phyloP scores from a whole-genome alignment of 2,113 vertebrate species.

The Sebastes schlegelii region DNA sequence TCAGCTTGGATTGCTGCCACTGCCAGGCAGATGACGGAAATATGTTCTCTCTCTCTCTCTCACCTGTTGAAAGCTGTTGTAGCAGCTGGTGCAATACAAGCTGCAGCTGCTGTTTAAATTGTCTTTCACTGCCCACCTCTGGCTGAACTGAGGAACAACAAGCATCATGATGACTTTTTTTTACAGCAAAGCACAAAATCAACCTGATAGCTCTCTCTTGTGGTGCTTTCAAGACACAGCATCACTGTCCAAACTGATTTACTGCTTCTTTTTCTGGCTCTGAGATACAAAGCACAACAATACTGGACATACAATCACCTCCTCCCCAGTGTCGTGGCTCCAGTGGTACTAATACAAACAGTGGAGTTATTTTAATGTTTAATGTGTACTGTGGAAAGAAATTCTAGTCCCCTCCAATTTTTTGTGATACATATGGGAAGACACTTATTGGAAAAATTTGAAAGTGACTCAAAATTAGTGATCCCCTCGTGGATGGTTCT shows the following conservation, averaged over 20 bases:
- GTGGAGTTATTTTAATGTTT: neutral
- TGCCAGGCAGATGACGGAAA: neutral
- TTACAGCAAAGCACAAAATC: neutral
- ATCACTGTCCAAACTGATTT: neutral
- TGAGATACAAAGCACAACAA: neutral
- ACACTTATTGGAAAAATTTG: neutral
- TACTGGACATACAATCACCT: neutral
- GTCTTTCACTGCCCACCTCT: constrained; percentile 54
- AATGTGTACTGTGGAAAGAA: neutral
- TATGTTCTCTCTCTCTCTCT: neutral
- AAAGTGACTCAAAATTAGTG: neutral
- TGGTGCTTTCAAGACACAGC: constrained; percentile 21
- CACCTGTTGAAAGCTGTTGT: constrained; percentile 26
- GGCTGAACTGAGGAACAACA: constrained; percentile 33
- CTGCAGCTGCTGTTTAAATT: neutral
- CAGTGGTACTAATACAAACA: neutral
- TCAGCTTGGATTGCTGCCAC: neutral
- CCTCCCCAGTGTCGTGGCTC: neutral
- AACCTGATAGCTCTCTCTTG: constrained; percentile 23
- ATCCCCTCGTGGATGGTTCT: neutral
- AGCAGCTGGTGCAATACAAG: neutral
- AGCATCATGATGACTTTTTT: neutral
- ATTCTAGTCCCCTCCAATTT: neutral
- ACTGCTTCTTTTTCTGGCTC: neutral
- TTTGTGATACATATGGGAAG: neutral